Evolutionary conservation across 2,113 vertebrate species (phyloP), one percentile per base, ranked within the genome.

Genomic region (Serilophus lunatus): DNA sequence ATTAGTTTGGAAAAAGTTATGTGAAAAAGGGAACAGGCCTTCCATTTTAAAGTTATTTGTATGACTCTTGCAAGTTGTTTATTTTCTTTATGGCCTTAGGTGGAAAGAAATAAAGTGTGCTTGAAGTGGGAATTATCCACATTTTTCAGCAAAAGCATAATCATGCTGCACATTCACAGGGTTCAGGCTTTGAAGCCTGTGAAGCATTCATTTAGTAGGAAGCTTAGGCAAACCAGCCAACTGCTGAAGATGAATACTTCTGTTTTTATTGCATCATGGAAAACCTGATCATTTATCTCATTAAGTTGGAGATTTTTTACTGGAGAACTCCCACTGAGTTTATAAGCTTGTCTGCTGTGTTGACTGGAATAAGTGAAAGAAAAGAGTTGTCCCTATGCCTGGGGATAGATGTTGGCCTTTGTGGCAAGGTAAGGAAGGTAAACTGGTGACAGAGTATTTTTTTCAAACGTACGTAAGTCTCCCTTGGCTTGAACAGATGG

Each of bases 71-170:
- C 38, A 95, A 96, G 95, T 61, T 95, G 86, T 95, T 96, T 97
- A 95, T 96, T 97, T 97, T 95, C 85, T 69, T 95, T 83, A 88
- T 86, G 90, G 92, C 95, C 90, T 94, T 66, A 92, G 87, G 87
- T 94, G 82, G 82, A 97, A 96, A 92, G 88, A 88, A 94, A 97
- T 93, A 88, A 92, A 92, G 77, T 90, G 81, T 66, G 59, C 93
- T 96, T 96, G 92, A 95, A 94, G 83, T 96, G 92, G 82, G 90
- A 96, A 95, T 95, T 92, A 92, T 47, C 44, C 82, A 82, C 88
- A 97, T 86, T 84, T 94, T 93, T 94, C 70, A 82, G 81, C 90
- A 93, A 90, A 93, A 82, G 22, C 64, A 75, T 92, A 84, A 94
- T 94, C 79, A 66, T 40, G 57, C 59, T 2, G 0, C 72, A 59